phyloP scores from a whole-genome alignment of 2,797 vertebrate species.

The Sebastiscus albofasciatus region DNA sequence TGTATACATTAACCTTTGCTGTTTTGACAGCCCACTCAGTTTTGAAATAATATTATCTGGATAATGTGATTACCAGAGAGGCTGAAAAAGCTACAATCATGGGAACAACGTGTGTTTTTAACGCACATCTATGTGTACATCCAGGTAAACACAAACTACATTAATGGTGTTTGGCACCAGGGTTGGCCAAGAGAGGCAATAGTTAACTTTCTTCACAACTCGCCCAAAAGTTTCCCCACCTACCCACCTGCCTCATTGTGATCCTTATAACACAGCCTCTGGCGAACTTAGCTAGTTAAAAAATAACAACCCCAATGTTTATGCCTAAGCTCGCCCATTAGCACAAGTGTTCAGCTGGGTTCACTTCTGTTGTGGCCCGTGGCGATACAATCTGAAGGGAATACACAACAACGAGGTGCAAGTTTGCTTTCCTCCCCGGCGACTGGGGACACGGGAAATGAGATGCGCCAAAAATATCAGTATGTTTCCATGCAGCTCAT shows the following conservation, averaged over 20 bases:
- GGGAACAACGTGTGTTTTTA: not conserved
- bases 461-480: constrained; percentile 44
- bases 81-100: not conserved
- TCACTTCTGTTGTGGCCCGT: constrained; percentile 54
- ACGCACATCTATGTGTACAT: not conserved
- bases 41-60: constrained; percentile 12
- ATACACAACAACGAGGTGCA: constrained; percentile 57
- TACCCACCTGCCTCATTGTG: constrained; percentile 33
- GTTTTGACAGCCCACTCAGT: constrained; percentile 21
- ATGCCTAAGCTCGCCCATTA: constrained; percentile 74
- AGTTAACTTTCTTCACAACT: constrained; percentile 44
- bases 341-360: constrained; percentile 49
- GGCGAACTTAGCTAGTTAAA: constrained; percentile 64
- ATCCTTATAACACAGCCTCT: constrained; percentile 49
- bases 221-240: constrained; percentile 17
- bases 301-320: constrained; percentile 71
- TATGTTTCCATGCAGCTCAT: constrained; percentile 22
- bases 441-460: constrained; percentile 33
- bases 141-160: not conserved
- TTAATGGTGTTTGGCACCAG: not conserved
- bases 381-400: constrained; percentile 50
- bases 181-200: constrained; percentile 7
- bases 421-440: constrained; percentile 37
- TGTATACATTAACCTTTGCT: constrained; percentile 49
- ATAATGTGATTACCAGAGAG: not conserved